Conservation (phyloP, 2,888 invertebrate genomes). For the Eupelmus urozonus region DNA sequence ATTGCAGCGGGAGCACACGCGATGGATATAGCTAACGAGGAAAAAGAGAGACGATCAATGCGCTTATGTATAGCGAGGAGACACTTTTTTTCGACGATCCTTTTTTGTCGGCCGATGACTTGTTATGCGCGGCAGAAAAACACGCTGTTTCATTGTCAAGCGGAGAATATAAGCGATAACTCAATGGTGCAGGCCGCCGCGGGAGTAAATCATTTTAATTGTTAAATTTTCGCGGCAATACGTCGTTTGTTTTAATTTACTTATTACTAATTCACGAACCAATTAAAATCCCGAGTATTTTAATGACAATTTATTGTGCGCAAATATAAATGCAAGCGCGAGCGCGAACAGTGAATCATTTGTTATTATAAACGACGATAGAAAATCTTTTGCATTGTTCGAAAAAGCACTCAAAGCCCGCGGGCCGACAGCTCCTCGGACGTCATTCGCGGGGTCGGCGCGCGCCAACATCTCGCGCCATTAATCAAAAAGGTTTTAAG, state of each 20-base stretch:
- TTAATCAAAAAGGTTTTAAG: slow-evolving; percentile 22
- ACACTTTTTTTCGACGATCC: not conserved
- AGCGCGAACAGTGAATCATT: no score
- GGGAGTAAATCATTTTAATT: not conserved
- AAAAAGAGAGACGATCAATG: slow-evolving; percentile 7
- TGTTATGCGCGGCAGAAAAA: not conserved
- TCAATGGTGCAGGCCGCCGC: no score
- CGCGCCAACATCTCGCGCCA: not conserved
- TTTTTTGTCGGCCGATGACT: not conserved
- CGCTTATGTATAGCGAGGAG: not conserved
- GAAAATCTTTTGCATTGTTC: no score
- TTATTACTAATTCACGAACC: not conserved
- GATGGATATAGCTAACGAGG: slow-evolving; percentile 28
- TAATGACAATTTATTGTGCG: no score
- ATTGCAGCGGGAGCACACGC: not conserved
- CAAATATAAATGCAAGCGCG: no score
- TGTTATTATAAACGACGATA: no score
- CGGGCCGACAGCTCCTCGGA: no score
- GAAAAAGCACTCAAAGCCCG: no score
- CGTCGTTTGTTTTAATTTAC: not conserved
- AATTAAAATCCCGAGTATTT: not conserved
- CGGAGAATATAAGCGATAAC: not conserved
- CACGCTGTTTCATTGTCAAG: no score
- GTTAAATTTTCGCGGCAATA: not conserved
- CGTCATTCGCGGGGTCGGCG: no score